Evolutionary conservation across 2,113 vertebrate species (phyloP).

Genomic region (Colius striatus): DNA sequence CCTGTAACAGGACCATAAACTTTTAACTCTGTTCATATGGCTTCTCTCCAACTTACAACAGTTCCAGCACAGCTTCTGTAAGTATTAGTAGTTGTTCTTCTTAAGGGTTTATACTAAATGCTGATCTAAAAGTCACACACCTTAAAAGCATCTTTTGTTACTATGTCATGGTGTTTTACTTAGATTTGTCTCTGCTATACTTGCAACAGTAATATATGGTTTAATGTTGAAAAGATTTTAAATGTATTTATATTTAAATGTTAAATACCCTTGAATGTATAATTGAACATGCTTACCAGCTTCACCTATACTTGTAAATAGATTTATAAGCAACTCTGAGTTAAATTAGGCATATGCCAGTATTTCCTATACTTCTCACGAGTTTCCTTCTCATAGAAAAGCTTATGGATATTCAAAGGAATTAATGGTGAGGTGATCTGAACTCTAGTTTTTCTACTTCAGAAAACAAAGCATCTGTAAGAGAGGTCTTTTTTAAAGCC

Average conservation of each 20-base stretch:
- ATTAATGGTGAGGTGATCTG: neutral
- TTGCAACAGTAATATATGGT: neutral
- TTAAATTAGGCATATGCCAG: neutral
- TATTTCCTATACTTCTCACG: neutral
- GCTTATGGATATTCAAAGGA: neutral
- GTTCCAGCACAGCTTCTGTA: neutral
- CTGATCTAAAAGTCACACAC: neutral
- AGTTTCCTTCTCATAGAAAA: neutral
- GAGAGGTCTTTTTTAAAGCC: neutral
- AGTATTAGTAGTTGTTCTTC: neutral
- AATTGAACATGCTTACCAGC: neutral
- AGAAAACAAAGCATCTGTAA: neutral
- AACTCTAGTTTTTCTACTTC: neutral
- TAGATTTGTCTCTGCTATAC: neutral
- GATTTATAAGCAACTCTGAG: neutral
- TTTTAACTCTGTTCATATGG: neutral
- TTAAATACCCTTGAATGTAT: neutral
- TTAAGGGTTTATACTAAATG: neutral
- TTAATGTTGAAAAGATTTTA: neutral
- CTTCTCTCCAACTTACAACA: slow-evolving; percentile 4
- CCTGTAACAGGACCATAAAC: neutral
- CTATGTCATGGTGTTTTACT: neutral
- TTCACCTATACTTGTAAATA: neutral
- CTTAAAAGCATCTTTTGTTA: neutral
- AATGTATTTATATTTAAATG: neutral